phyloP scores from a whole-genome alignment of 37 sponge, comb jelly and placozoan genomes.

The Cliona cf. orientalis region DNA sequence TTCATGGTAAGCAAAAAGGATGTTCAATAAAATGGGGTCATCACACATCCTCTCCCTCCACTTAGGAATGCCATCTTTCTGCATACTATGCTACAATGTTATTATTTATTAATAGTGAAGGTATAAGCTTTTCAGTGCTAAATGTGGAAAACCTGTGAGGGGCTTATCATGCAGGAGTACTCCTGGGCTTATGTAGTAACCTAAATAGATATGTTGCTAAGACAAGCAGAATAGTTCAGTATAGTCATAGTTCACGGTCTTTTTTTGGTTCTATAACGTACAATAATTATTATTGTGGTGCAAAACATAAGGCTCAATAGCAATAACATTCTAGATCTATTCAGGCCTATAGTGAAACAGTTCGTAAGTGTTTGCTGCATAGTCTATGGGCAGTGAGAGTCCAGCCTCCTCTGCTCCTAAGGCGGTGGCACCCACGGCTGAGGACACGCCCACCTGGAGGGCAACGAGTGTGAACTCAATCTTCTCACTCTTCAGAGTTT shows the following conservation, averaged over 20 bases:
- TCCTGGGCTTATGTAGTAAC: too few species aligned
- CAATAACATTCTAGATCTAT: background rate
- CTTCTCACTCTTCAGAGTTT: slow-evolving; percentile 7
- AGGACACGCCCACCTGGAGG: slow-evolving; percentile 46
- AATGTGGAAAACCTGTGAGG: too few species aligned
- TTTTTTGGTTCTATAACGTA: background rate
- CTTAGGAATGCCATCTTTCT: too few species aligned
- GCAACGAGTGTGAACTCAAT: slow-evolving; percentile 39
- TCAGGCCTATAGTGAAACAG: slow-evolving; percentile 45
- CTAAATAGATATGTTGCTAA: background rate
- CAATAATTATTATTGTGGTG: background rate
- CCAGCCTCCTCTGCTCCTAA: slow-evolving; percentile 77
- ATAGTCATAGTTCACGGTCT: background rate
- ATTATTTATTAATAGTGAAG: too few species aligned
- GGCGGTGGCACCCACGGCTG: slow-evolving; percentile 84
- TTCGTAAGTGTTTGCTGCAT: slow-evolving; percentile 38
- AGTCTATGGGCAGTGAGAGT: slow-evolving; percentile 64
- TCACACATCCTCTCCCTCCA: too few species aligned
- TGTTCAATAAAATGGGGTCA: too few species aligned
- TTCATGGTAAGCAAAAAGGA: too few species aligned
- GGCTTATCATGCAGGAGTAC: too few species aligned
- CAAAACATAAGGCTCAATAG: background rate
- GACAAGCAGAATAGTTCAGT: background rate
- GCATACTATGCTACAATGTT: too few species aligned
- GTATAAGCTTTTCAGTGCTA: too few species aligned